phyloP scores from a whole-genome alignment of 2,797 vertebrate genomes.

The Heteromormyrus szaboi region DNA sequence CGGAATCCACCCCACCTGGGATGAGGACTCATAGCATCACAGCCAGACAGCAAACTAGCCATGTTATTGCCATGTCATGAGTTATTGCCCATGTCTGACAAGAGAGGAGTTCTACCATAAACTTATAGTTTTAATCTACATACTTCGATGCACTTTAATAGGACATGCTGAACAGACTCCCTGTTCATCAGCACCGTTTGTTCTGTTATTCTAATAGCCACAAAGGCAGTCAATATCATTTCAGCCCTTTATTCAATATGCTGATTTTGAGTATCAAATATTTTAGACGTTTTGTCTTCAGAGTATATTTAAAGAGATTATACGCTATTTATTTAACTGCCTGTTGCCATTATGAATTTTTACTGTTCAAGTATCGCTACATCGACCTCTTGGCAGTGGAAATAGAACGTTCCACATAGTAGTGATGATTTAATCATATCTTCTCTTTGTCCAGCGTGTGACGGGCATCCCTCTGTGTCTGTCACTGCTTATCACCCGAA shows the following conservation, averaged over 20 bases:
- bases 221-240: not conserved
- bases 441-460: not conserved
- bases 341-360: not conserved
- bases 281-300: not conserved
- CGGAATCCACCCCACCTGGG: not conserved
- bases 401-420: not conserved
- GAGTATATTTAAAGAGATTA: not conserved
- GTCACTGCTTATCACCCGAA: not conserved
- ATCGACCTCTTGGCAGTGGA: not conserved
- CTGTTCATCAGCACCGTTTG: not conserved
- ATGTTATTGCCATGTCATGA: not conserved
- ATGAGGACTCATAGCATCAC: not conserved
- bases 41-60: not conserved
- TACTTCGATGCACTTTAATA: not conserved
- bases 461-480: not conserved
- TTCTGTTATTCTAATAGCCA: not conserved
- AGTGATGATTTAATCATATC: not conserved
- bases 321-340: not conserved
- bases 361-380: not conserved
- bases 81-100: not conserved
- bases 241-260: not conserved
- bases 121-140: not conserved
- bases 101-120: not conserved
- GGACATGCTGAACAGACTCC: not conserved
- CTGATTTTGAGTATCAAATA: not conserved